phyloP scores from a whole-genome alignment of 2,888 invertebrate species.

The Drosophila vallismaia region DNA sequence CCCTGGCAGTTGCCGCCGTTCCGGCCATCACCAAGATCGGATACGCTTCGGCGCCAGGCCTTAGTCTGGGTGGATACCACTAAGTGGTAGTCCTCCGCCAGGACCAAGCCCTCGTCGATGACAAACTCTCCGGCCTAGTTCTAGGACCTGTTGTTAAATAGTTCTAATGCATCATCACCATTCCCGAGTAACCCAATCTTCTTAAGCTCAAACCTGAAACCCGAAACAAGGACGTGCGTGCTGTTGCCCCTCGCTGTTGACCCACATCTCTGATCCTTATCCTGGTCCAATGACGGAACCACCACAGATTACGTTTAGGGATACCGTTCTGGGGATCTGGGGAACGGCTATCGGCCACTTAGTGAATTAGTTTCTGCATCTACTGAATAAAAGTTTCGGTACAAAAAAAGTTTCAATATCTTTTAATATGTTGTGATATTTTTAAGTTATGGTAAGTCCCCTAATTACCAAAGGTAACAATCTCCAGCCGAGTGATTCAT shows the following conservation, averaged over 20 bases:
- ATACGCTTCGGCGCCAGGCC: constrained; percentile 67
- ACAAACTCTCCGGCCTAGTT: constrained; percentile 25
- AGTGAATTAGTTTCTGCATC: constrained; percentile 80
- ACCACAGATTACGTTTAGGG: constrained; percentile 40
- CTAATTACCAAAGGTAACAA: background rate
- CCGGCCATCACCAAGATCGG: constrained; percentile 61
- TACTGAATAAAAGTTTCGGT: constrained; percentile 84
- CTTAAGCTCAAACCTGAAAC: constrained; percentile 21
- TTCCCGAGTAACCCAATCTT: constrained; percentile 6
- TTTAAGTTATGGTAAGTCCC: background rate
- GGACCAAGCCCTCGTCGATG: constrained; percentile 6
- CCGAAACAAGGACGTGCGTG: constrained; percentile 54
- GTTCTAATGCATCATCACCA: constrained; percentile 54
- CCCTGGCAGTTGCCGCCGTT: constrained; percentile 67
- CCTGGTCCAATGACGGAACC: constrained; percentile 28
- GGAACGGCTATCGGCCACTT: constrained; percentile 61
- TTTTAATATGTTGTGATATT: background rate
- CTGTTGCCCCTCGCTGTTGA: constrained; percentile 45
- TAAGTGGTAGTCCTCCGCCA: constrained; percentile 23
- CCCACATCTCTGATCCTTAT: constrained; percentile 16
- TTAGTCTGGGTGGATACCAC: constrained; percentile 63
- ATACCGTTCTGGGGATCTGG: constrained; percentile 63
- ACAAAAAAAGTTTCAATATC: constrained; percentile 66
- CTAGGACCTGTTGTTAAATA: constrained; percentile 65
- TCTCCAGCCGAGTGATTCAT: background rate